Conservation (phyloP, 2,113 vertebrate species). For the rat (Rattus norvegicus) region DNA sequence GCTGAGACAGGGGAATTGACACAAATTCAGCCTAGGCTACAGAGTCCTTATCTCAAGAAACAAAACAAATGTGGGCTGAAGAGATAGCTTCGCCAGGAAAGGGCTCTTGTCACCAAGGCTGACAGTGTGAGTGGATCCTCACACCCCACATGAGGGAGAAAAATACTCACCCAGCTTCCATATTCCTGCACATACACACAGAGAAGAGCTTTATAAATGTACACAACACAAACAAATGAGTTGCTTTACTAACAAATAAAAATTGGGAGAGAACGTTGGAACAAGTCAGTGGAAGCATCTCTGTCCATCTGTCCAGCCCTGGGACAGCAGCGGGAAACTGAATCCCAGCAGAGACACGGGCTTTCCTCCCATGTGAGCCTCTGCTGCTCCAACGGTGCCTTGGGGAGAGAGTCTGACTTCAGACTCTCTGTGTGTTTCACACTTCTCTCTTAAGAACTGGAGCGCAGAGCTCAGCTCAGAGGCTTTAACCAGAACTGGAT, state of each 20-base stretch:
- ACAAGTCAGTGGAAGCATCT: not conserved
- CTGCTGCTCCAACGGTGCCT: not conserved
- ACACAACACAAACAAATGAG: not conserved
- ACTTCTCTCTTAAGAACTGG: not conserved
- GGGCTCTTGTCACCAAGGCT: too few relatives aligned
- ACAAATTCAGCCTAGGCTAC: not conserved
- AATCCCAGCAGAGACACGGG: rapidly evolving
- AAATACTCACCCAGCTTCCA: not conserved
- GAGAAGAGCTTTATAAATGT: not conserved
- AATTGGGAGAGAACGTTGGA: not conserved
- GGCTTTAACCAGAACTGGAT: not conserved
- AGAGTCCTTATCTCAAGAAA: not conserved
- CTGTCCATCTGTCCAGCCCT: too few relatives aligned
- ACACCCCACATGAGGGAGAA: not conserved
- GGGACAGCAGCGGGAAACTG: not conserved
- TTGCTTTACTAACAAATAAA: not conserved
- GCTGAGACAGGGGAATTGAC: not conserved
- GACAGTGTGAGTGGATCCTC: not conserved
- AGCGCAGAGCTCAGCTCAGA: not conserved
- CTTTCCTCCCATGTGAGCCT: not conserved
- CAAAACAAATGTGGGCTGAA: not conserved
- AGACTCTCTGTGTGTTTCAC: not conserved
- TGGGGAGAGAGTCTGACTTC: not conserved
- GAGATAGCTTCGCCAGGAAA: not conserved
- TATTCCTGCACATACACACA: not conserved